Conservation (phyloP, 92 coral and sea anemone species). For the Heteractis magnifica region DNA sequence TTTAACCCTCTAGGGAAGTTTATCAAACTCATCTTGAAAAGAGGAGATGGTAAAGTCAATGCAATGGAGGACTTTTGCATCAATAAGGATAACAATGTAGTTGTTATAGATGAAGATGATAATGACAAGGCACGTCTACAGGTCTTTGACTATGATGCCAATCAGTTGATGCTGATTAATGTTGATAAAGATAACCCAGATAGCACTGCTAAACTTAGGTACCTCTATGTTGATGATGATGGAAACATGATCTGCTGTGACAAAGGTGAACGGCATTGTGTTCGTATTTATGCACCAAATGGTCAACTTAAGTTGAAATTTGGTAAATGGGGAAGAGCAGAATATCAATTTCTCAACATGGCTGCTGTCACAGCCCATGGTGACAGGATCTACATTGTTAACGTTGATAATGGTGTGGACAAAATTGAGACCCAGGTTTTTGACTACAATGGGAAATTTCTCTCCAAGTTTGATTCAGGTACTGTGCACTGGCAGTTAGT, state of each 20-base stretch:
- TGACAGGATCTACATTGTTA: slow-evolving; percentile 59
- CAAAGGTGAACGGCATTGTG: slow-evolving; percentile 22
- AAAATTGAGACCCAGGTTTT: slow-evolving; percentile 50
- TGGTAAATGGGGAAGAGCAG: slow-evolving; percentile 60
- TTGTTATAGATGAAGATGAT: slow-evolving; percentile 64
- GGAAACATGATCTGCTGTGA: slow-evolving; percentile 65
- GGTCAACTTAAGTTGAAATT: slow-evolving; percentile 59
- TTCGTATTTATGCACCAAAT: slow-evolving; percentile 51
- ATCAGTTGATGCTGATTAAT: slow-evolving; percentile 48
- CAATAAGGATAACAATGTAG: slow-evolving; percentile 65
- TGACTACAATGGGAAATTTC: slow-evolving; percentile 55
- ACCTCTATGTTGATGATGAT: slow-evolving; percentile 50
- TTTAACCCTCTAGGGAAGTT: slow-evolving; percentile 72
- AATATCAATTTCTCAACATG: slow-evolving; percentile 56
- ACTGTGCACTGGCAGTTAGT: slow-evolving; percentile 49
- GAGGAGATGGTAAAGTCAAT: slow-evolving; percentile 78
- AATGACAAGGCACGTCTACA: slow-evolving; percentile 66
- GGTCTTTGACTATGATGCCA: slow-evolving; percentile 52
- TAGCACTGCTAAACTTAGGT: slow-evolving; percentile 33
- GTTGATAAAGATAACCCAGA: slow-evolving; percentile 31
- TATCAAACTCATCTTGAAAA: slow-evolving; percentile 61
- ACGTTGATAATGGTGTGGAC: slow-evolving; percentile 46
- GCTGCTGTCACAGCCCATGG: slow-evolving; percentile 36
- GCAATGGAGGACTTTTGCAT: slow-evolving; percentile 85
- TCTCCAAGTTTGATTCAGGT: slow-evolving; percentile 56